Percentiles rank a stretch among this genome's conserved stretches.
phyloP scores from a whole-genome alignment of 2,888 invertebrate species.

The Apotomis capreana region DNA sequence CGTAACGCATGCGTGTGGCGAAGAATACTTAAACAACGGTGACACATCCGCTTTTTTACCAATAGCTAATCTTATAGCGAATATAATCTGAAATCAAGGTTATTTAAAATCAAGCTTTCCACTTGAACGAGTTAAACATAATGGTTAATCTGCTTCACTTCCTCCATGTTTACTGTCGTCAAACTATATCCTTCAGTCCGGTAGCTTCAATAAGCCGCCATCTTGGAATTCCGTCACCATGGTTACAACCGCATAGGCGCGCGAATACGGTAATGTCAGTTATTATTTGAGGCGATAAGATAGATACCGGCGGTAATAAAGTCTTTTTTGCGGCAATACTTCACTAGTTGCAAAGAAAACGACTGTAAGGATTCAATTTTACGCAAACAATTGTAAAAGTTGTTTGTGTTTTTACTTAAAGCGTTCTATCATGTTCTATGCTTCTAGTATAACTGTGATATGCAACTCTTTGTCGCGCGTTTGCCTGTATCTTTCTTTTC shows the following conservation, averaged over 20 bases:
- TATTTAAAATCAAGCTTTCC: slow-evolving; percentile 23
- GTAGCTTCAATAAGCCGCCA: slow-evolving; percentile 56
- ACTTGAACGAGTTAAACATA: slow-evolving; percentile 25
- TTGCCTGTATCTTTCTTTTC: too few relatives aligned
- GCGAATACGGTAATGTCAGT: slow-evolving; percentile 43
- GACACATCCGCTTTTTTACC: slow-evolving; percentile 19
- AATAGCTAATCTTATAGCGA: slow-evolving; percentile 9
- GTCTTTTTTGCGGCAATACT: not conserved
- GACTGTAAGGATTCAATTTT: not conserved
- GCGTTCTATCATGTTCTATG: too few relatives aligned
- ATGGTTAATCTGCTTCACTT: slow-evolving; percentile 34
- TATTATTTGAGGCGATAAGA: slow-evolving; percentile 35
- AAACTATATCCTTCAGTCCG: slow-evolving; percentile 36
- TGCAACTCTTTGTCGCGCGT: too few relatives aligned
- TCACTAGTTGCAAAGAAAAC: not conserved
- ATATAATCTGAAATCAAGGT: slow-evolving; percentile 28
- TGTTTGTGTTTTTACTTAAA: not conserved
- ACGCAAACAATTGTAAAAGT: not conserved
- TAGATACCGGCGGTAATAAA: slow-evolving; percentile 19
- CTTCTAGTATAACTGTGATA: too few relatives aligned
- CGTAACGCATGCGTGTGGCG: slow-evolving; percentile 2
- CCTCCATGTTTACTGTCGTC: slow-evolving; percentile 39
- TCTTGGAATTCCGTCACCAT: slow-evolving; percentile 72
- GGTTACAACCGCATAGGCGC: slow-evolving; percentile 68
- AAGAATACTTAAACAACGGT: slow-evolving; percentile 5